Percentiles rank a stretch among this genome's conserved stretches.
Evolutionary conservation across 2,797 vertebrate species (phyloP).

Genomic region (Simalia tracyae): DNA sequence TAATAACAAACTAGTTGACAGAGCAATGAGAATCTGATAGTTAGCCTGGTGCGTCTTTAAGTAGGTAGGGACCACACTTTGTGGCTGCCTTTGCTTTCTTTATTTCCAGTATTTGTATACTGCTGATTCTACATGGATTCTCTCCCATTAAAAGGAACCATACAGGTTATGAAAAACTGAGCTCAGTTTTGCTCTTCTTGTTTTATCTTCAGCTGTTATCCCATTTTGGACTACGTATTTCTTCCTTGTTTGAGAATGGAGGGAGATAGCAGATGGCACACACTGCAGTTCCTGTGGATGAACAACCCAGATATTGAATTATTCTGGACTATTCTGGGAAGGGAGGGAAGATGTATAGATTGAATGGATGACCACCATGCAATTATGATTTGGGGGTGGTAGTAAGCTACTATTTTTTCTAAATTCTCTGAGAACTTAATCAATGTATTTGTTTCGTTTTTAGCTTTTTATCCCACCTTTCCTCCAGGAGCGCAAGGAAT

Average conservation of each 20-base stretch:
- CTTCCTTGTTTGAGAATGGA: background rate
- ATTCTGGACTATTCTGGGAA: background rate
- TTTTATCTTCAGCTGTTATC: background rate
- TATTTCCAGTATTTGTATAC: background rate
- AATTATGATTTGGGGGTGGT: background rate
- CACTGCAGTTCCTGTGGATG: background rate
- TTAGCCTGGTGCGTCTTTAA: background rate
- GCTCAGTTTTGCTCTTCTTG: background rate
- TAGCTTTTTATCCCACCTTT: background rate
- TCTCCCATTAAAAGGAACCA: background rate
- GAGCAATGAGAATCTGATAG: background rate
- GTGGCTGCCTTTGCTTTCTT: background rate
- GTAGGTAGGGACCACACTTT: background rate
- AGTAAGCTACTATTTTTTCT: background rate
- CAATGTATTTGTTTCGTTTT: background rate
- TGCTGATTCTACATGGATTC: background rate
- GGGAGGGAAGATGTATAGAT: background rate
- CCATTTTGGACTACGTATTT: background rate
- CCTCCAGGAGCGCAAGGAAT: background rate
- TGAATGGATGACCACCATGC: background rate
- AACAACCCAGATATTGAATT: background rate
- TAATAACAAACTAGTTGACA: background rate
- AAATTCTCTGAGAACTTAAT: background rate
- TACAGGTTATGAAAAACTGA: background rate
- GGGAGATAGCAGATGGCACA: background rate